Conservation (phyloP, 2,888 invertebrate species). For the Oligia strigilis region DNA sequence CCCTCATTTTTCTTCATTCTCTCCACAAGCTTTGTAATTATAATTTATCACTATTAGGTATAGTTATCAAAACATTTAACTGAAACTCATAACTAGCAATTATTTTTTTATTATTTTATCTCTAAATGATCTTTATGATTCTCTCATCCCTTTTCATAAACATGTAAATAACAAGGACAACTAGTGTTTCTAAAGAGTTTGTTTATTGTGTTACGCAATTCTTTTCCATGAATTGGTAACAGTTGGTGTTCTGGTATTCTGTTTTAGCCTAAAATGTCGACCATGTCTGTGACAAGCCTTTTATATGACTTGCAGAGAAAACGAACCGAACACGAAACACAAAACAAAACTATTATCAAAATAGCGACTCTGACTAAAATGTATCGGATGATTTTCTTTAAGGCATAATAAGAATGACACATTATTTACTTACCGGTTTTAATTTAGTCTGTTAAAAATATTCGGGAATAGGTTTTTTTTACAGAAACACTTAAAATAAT, state of each 20-base stretch:
- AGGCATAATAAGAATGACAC: not conserved
- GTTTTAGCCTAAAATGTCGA: not conserved
- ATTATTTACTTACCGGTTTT: not conserved
- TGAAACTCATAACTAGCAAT: not conserved
- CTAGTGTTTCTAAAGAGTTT: not conserved
- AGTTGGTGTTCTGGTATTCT: not conserved
- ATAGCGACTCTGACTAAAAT: too few species aligned
- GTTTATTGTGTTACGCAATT: not conserved
- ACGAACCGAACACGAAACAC: not conserved
- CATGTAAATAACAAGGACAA: not conserved
- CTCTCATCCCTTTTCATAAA: not conserved
- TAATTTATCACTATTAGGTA: conserved; percentile 29
- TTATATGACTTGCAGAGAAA: not conserved
- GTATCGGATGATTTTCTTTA: too few species aligned
- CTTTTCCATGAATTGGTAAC: not conserved
- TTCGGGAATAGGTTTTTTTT: not conserved
- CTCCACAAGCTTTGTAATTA: conserved; percentile 31
- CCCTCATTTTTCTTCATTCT: conserved; percentile 37
- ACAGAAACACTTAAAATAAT: not conserved
- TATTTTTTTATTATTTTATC: too few species aligned
- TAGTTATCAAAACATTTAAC: conserved; percentile 21
- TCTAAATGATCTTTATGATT: not conserved
- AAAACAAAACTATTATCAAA: not conserved
- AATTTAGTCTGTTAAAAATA: not conserved
- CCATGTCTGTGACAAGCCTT: not conserved